Base-by-base conservation (phyloP, 2,888 invertebrate species). In the Campaea margaritaria region DNA sequence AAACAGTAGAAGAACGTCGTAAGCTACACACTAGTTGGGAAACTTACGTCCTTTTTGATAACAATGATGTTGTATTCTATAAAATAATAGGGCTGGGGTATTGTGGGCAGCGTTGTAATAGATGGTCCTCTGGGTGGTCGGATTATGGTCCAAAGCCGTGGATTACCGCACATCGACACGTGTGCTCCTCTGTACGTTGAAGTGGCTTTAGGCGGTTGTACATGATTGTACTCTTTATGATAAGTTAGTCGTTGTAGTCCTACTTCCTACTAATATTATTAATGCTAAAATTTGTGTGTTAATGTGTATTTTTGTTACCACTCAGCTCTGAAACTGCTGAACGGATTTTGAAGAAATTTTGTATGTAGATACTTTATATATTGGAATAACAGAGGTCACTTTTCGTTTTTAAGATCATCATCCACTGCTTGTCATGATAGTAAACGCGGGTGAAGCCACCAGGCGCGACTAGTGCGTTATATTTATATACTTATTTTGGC, bases 111-210 rank as follows among this genome's bases (percentile, higher is more conserved):
- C 72, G 81, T 84, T 82, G 78, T 82, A 78, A 77, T 79, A 69
- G 73, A 81, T 83, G 80, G 86, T 76, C 80, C 77, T 72, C 73
- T 87, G 91, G 91, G 91, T 92, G 91, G 91, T 90, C 91, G 91
- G 89, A 89, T 89, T 87, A 88, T 80, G 75, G 74, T 63, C 82
- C 79, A 86, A 87, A 89, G 86, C 85, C 76, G 66, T 70, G 86
- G 91, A 91, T 91, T 91, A 91, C 78, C 76, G 75, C 77, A 79
- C 85, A 87, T 91, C 88, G 88, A 91, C 91, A 91, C 91, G 89
- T 89, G 90, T 87, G 84, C 83, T 82, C 76, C 77, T 81, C 74
- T 81, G 14, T 47, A 78, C 78, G 74, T 78, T 85, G 77, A 75
- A 88, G 89, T 84, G 85, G 85, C 83, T 88, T 87, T 79, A 83